A percentile compares a stretch with the other conserved stretches of the same genome.
Conservation (phyloP, 2,888 invertebrate species). For the Schizotus pectinicornis region DNA sequence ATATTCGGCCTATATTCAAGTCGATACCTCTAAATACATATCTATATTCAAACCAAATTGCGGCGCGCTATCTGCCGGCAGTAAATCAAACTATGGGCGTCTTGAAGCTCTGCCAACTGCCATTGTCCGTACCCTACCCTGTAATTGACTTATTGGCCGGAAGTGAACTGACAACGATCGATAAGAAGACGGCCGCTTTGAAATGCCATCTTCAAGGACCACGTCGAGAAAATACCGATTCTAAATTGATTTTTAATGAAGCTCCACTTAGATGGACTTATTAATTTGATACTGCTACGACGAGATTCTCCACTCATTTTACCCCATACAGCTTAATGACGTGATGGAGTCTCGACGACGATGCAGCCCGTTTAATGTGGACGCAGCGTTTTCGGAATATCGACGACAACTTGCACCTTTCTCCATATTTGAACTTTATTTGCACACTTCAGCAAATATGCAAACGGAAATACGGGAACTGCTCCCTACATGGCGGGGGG, state of each 20-base stretch:
- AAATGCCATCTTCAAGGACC: slow-evolving; percentile 46
- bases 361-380: not conserved
- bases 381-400: slow-evolving; percentile 27
- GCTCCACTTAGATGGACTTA: slow-evolving; percentile 33
- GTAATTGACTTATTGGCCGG: slow-evolving; percentile 60
- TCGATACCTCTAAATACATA: slow-evolving; percentile 52
- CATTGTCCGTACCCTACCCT: slow-evolving; percentile 55
- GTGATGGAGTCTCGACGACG: no score
- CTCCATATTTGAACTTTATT: slow-evolving; percentile 2
- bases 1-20: slow-evolving; percentile 46
- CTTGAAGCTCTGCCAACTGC: slow-evolving; percentile 59
- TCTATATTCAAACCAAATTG: slow-evolving; percentile 54
- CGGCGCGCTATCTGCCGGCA: slow-evolving; percentile 50
- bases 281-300: slow-evolving; percentile 23
- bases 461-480: not conserved
- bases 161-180: slow-evolving; percentile 54
- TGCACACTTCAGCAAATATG: slow-evolving; percentile 13
- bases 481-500: no score
- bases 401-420: not conserved
- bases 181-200: slow-evolving; percentile 47
- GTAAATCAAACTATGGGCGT: slow-evolving; percentile 57
- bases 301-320: not conserved
- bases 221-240: slow-evolving; percentile 14
- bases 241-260: slow-evolving; percentile 47
- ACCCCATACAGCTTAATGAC: no score